Evolutionary conservation across 2,113 vertebrate genomes (phyloP).

Genomic region (Eretmochelys imbricata): DNA sequence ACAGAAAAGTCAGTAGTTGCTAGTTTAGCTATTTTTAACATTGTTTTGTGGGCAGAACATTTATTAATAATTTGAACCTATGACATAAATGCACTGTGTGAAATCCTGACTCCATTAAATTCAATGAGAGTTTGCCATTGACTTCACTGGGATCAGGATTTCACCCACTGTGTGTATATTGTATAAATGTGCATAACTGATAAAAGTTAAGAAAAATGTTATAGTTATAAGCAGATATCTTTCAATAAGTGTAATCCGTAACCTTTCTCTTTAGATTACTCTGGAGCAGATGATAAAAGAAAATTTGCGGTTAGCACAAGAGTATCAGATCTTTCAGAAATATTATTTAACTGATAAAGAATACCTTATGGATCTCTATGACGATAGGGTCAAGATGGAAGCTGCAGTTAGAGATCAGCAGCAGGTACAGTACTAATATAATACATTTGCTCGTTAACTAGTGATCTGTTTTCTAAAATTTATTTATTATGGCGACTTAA

Average conservation of each 20-base stretch:
- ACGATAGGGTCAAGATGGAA: conserved; percentile 44
- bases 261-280: conserved; percentile 51
- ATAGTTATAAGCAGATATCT: neutral
- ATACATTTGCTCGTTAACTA: neutral
- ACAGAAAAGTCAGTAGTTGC: neutral
- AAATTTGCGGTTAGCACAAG: conserved; percentile 70
- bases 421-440: conserved; percentile 50
- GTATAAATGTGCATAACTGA: neutral
- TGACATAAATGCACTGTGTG: neutral
- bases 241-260: neutral
- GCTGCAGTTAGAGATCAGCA: conserved; percentile 47
- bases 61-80: neutral
- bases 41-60: neutral
- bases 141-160: neutral
- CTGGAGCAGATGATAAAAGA: conserved; percentile 59
- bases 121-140: neutral
- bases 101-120: neutral
- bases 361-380: conserved; percentile 37
- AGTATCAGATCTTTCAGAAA: conserved; percentile 63
- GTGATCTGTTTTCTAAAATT: conserved; percentile 1
- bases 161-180: neutral
- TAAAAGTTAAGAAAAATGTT: neutral
- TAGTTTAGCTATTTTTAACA: neutral
- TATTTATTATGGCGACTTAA: neutral
- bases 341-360: conserved; percentile 58